These are phyloP conservation scores for Aldabrachelys gigantea DNA, from an alignment of 2,113 vertebrate genomes.

Conservation along the genomic window DNA sequence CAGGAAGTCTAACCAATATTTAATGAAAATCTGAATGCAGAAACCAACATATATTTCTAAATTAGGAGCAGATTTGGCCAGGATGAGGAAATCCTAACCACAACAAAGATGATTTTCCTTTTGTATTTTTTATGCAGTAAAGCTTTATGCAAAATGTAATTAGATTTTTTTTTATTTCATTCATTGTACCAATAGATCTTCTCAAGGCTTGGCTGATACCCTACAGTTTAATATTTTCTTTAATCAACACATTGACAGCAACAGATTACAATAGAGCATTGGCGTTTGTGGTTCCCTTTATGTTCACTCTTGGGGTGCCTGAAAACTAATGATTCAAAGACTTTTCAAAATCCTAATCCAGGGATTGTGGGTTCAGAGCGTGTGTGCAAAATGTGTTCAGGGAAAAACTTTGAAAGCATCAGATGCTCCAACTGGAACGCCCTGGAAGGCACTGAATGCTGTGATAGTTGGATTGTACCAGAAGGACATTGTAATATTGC, in stretches of 20 bases:
- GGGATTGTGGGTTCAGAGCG: not conserved
- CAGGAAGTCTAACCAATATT: slow-evolving; percentile 10
- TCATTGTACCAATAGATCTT: slow-evolving; percentile 6
- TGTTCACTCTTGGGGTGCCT: slow-evolving; percentile 3
- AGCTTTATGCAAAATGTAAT: slow-evolving; percentile 60
- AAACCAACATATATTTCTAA: slow-evolving; percentile 41
- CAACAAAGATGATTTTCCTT: slow-evolving; percentile 51
- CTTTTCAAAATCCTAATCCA: slow-evolving; percentile 28
- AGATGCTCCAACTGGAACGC: not conserved
- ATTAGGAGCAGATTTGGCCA: slow-evolving; percentile 59
- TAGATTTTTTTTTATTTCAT: slow-evolving; percentile 8
- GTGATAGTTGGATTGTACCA: not conserved
- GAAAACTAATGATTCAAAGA: slow-evolving; percentile 53
- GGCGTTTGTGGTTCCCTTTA: slow-evolving; percentile 53
- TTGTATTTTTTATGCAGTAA: slow-evolving; percentile 56
- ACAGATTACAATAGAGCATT: slow-evolving; percentile 28
- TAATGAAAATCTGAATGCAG: slow-evolving; percentile 56
- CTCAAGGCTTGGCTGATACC: slow-evolving; percentile 34
- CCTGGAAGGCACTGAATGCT: not conserved
- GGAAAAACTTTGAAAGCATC: not conserved
- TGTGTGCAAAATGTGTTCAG: not conserved
- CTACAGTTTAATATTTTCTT: slow-evolving; percentile 38
- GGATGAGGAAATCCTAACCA: slow-evolving; percentile 48
- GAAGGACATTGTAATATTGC: not conserved
- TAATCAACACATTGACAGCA: slow-evolving; percentile 47